Base-by-base conservation (phyloP, 2,113 vertebrate genomes). In the Spheniscus mendiculus region DNA sequence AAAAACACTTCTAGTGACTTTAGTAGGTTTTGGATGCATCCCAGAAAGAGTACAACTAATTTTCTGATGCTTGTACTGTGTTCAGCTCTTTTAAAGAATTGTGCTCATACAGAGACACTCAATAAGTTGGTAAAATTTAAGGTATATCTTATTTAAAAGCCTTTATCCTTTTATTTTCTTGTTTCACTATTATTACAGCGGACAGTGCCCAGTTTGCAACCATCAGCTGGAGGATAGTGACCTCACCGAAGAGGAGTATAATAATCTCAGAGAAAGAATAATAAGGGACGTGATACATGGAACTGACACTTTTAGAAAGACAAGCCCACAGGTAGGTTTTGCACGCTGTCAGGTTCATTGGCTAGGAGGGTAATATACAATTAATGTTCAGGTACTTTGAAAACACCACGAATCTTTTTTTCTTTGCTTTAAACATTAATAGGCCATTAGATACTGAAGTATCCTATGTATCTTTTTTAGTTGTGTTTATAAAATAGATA, bases 221-320 rank as follows among this genome's bases (percentile, higher is more conserved):
- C 98, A 97, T 61, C 63, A 94, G 45, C 32, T 99, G 66, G 99
- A 99, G 96, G 98, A 99, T 40, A 99, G 99, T 96, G 95, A 99
- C 42, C 97, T 99, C 97, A 99, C 93, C 0, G 83, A 97, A 78
- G 98, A 99, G 90, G 99, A 99, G 42, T 99, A 99, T 93, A 94
- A 89, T 12, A 95, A 97, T 83, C 98, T 99, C 77, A 99, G 98
- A n/a, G 97, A 98, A 92, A 98, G 90, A 93, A 98, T 99, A 96
- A 98, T 99, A 97, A 97, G 38, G 5, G 98, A 99, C 1, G 98
- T 99, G 92, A 99, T 99, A 76, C 97, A 99, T 87, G 99, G 99
- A 30, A 93, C 40, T 45, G 99, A 99, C 84, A 97, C 98, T 77
- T 99, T 99, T 50, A 99, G 97, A 26, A 99, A 99, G 97, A 99